Evolutionary conservation across 1,140 invertebrate species (phyloP), one percentile per base, ranked within the genome.

Genomic region (Schmidtea mediterranea): DNA sequence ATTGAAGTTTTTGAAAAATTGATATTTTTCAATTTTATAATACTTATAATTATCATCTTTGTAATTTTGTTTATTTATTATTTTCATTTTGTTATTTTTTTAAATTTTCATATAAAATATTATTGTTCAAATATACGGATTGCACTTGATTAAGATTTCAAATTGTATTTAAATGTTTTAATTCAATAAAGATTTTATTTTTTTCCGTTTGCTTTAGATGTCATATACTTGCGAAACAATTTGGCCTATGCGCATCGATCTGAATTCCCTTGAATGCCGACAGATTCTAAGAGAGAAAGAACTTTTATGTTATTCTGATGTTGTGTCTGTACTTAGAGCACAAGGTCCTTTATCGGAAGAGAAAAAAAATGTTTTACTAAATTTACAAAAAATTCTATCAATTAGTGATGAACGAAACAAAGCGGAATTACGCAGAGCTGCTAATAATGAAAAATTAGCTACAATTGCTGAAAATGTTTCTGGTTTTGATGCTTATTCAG

Each of bases 371-470:
- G 66, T 84, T 52, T 69, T 89, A 39, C 74, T 76, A 60, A 79
- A 86, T 60, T 66, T 84, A 50, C 74, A 78, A 56, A 72, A 72
- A 58, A 70, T 75, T 59, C 73, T 89, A 54, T 63, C 80, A 66
- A 84, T 89, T 61, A 76, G 79, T 45, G 73, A 76, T 59, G 83
- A 87, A 63, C 72, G 83, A 54, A 81, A 87, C 64, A 75, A 78
- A 55, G 81, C 82, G 51, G 83, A 89, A 71, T 74, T 84, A 55
- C 69, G 82, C 52, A 72, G 82, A 59, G 82, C 79, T 52, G 76
- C 80, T 50, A 87, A 82, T 69, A 82, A 87, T 69, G 81, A 87
- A 62, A 75, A 78, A 62, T 67, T 89, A 47, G 72, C 75, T 55
- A 79, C 78, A 43, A 80, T 89, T 63, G 79, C 82, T 55, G 76